phyloP scores from a whole-genome alignment of 2,888 invertebrate species.

The Machimus atricapillus region DNA sequence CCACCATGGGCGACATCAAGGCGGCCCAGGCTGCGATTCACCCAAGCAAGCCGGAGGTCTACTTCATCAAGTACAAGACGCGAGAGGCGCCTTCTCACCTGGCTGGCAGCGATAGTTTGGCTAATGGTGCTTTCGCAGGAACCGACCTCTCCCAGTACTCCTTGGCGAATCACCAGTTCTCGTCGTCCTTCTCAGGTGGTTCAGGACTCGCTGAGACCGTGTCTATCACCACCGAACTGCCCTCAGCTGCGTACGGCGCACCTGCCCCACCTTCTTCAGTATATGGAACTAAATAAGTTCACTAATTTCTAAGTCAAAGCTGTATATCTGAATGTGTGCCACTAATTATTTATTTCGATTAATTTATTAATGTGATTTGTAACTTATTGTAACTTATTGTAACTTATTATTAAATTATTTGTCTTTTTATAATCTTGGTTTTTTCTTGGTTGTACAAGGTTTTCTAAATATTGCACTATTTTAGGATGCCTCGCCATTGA shows the following conservation, averaged over 20 bases:
- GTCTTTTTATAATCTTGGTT: background rate
- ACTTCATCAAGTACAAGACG: slow-evolving; percentile 76
- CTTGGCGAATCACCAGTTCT: slow-evolving; percentile 63
- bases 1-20: slow-evolving; percentile 66
- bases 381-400: background rate
- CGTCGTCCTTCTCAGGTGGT: background rate
- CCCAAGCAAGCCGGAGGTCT: slow-evolving; percentile 74
- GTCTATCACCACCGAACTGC: background rate
- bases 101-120: background rate
- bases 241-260: background rate
- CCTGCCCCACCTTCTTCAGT: slow-evolving; percentile 10
- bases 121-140: background rate
- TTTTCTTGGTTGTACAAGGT: background rate
- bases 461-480: background rate
- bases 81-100: slow-evolving; percentile 57
- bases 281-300: slow-evolving; percentile 13
- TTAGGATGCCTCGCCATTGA: background rate
- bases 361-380: slow-evolving; percentile 5
- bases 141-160: slow-evolving; percentile 59
- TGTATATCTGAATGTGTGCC: background rate
- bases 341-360: slow-evolving; percentile 25
- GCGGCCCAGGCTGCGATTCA: slow-evolving; percentile 65
- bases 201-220: background rate
- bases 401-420: slow-evolving; percentile 14
- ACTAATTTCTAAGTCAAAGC: background rate